Evolutionary conservation across 2,888 invertebrate genomes (phyloP).

Genomic region (Herminia tarsipennalis): DNA sequence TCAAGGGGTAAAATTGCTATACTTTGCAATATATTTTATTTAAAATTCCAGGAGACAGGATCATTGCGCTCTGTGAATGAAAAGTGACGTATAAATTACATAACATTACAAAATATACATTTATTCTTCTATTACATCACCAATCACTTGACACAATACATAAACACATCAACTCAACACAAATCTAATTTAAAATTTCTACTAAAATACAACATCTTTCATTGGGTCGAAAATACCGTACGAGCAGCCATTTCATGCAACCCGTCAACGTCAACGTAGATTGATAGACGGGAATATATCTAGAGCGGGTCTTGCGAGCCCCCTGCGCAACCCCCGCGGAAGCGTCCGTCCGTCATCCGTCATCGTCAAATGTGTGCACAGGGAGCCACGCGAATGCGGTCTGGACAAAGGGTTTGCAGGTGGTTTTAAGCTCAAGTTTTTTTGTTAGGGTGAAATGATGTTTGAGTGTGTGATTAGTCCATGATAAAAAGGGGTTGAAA

Average conservation of each 20-base stretch:
- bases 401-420: slow-evolving; percentile 45
- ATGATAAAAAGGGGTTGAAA: slow-evolving; percentile 8
- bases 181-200: slow-evolving; percentile 22
- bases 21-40: no score
- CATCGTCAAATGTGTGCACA: slow-evolving; percentile 65
- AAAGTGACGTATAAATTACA: no score
- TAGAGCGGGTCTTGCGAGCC: slow-evolving; percentile 59
- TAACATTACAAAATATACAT: no score
- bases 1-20: no score
- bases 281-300: slow-evolving; percentile 74
- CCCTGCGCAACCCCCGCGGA: slow-evolving; percentile 45
- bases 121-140: no score
- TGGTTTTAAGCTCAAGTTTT: slow-evolving; percentile 16
- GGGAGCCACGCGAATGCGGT: slow-evolving; percentile 28
- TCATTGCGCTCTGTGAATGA: no score
- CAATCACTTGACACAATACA: no score
- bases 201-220: slow-evolving; percentile 35
- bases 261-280: slow-evolving; percentile 68
- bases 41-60: no score
- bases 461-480: slow-evolving; percentile 20
- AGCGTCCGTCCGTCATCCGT: slow-evolving; percentile 67
- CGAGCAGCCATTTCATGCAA: slow-evolving; percentile 57
- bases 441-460: slow-evolving; percentile 10
- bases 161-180: not conserved
- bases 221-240: slow-evolving; percentile 46